A percentile compares a stretch with the other conserved stretches of the same genome.
phyloP scores from a whole-genome alignment of 2,113 vertebrate species.

The Paradoxurus hermaphroditus region DNA sequence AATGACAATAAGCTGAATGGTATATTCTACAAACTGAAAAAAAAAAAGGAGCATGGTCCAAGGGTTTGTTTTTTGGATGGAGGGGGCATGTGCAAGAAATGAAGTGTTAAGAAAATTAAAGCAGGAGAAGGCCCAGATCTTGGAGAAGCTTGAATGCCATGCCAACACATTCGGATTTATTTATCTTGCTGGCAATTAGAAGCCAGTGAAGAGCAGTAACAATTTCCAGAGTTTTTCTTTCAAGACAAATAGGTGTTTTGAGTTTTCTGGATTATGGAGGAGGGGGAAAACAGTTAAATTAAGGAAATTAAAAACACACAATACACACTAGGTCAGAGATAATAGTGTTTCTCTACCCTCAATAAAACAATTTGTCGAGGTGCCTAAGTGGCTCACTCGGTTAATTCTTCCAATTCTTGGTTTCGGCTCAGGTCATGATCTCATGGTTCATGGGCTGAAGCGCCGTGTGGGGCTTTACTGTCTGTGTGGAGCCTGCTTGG shows the following conservation, averaged over 20 bases:
- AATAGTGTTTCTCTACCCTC: neutral
- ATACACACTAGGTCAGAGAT: neutral
- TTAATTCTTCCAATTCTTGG: too few species aligned
- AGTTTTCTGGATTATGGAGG: neutral
- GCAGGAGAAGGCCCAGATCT: neutral
- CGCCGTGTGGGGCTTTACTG: too few species aligned
- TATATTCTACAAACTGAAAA: neutral
- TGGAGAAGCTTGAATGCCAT: neutral
- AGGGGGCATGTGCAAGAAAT: neutral
- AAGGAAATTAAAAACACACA: neutral
- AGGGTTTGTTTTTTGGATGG: neutral
- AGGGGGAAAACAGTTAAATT: neutral
- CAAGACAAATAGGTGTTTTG: neutral
- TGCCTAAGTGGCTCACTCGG: too few species aligned
- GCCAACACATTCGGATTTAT: neutral
- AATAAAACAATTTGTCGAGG: neutral
- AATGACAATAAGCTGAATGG: neutral
- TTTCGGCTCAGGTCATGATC: too few species aligned
- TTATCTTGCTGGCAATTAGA: neutral
- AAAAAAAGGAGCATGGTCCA: neutral
- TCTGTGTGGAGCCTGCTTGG: too few species aligned
- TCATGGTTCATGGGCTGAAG: too few species aligned
- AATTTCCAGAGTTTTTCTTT: neutral
- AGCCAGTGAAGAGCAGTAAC: neutral
- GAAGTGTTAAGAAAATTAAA: neutral